phyloP scores from a whole-genome alignment of 2,888 invertebrate genomes.

The Pharmacophagus antenor region DNA sequence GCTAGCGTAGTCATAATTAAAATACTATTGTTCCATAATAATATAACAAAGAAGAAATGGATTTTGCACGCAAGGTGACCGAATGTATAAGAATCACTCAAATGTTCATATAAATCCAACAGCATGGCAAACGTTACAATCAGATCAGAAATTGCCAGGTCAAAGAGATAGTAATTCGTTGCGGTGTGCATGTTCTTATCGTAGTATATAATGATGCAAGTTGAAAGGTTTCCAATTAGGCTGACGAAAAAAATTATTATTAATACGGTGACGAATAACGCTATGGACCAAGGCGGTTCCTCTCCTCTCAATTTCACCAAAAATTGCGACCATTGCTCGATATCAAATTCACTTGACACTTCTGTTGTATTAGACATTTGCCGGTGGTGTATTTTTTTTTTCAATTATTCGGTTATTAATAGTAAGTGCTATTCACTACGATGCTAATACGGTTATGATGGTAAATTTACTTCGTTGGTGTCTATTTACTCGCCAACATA shows the following conservation, averaged over 20 bases:
- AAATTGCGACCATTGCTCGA: slow-evolving; percentile 46
- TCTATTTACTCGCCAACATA: slow-evolving; percentile 16
- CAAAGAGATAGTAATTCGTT: slow-evolving; percentile 66
- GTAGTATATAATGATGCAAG: slow-evolving; percentile 63
- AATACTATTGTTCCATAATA: slow-evolving; percentile 56
- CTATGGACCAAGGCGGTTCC: slow-evolving; percentile 40
- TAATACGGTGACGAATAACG: slow-evolving; percentile 38
- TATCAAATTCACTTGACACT: slow-evolving; percentile 77
- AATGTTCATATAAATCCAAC: slow-evolving; percentile 45
- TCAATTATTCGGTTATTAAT: neutral
- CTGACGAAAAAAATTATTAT: slow-evolving; percentile 47
- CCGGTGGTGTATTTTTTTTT: too few relatives aligned
- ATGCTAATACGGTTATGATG: slow-evolving; percentile 25
- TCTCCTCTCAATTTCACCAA: slow-evolving; percentile 37
- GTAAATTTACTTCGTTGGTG: slow-evolving; percentile 7
- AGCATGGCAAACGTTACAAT: slow-evolving; percentile 56
- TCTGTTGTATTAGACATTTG: slow-evolving; percentile 33
- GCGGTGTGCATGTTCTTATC: slow-evolving; percentile 66
- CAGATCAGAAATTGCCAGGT: slow-evolving; percentile 65
- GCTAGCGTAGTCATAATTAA: slow-evolving; percentile 57
- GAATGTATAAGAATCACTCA: slow-evolving; percentile 39
- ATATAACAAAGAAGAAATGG: slow-evolving; percentile 49
- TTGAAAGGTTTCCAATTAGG: slow-evolving; percentile 59
- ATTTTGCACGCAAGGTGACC: slow-evolving; percentile 49
- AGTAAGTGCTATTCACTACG: slow-evolving; percentile 18